Evolutionary conservation across 2,113 vertebrate species (phyloP).

Genomic region (Cottus gobio): DNA sequence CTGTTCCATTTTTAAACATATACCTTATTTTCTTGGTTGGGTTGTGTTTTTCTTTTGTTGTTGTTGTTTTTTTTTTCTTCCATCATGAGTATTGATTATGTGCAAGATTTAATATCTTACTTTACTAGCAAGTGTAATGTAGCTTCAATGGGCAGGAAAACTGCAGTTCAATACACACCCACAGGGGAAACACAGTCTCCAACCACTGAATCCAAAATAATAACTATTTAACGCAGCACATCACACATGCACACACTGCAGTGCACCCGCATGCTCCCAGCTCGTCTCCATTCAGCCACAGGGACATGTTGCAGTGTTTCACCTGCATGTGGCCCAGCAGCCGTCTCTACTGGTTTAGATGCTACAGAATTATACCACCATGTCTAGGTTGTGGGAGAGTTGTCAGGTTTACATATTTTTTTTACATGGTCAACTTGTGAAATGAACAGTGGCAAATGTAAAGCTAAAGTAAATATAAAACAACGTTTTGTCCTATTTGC

Average conservation of each 20-base stretch:
- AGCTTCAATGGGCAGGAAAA: conserved; percentile 36
- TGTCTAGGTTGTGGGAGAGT: background rate
- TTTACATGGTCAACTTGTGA: background rate
- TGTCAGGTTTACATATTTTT: background rate
- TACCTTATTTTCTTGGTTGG: background rate
- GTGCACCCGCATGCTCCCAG: conserved; percentile 19
- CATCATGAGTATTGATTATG: conserved; percentile 41
- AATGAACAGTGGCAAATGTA: background rate
- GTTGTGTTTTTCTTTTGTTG: background rate
- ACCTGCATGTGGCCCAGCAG: conserved; percentile 11
- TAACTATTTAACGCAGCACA: conserved; percentile 13
- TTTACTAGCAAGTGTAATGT: conserved; percentile 9
- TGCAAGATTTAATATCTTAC: conserved; percentile 46
- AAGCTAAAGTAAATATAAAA: background rate
- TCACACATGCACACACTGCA: conserved; percentile 6
- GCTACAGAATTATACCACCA: background rate
- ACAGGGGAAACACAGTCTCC: conserved; percentile 26
- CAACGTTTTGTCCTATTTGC: background rate
- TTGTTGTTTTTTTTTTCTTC: conserved; percentile 13
- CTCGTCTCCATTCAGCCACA: background rate
- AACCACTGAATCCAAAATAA: conserved; percentile 20
- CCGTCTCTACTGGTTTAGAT: background rate
- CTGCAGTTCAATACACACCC: conserved; percentile 26
- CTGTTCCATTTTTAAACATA: conserved; percentile 24
- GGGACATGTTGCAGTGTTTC: conserved; percentile 2